Conservation (phyloP, 30 jellyfish, hydroid and myxozoan genomes). For the Aurelia aurita complex sp. Pacific region DNA sequence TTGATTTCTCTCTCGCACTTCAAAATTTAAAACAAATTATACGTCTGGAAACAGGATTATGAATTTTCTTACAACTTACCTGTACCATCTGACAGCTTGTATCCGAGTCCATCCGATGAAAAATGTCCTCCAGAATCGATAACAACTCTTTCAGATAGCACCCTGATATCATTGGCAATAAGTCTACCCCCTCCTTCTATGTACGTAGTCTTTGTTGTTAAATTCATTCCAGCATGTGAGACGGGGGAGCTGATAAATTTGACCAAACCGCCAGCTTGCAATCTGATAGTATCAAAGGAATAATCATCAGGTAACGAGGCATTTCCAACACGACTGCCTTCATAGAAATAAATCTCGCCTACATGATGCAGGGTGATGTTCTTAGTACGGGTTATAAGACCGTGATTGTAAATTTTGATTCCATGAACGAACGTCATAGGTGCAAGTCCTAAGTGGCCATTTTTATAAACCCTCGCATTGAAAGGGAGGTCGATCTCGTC, state of each 20-base stretch:
- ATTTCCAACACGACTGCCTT: slow-evolving; percentile 63
- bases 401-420: slow-evolving; percentile 46
- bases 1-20: no score
- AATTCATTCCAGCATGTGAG: slow-evolving; percentile 64
- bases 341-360: slow-evolving; percentile 50
- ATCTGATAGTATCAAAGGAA: slow-evolving; percentile 30
- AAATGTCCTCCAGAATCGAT: slow-evolving; percentile 68
- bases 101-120: slow-evolving; percentile 65
- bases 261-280: slow-evolving; percentile 68
- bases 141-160: slow-evolving; percentile 23
- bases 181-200: slow-evolving; percentile 76
- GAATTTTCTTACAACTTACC: slow-evolving; percentile 1
- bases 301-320: slow-evolving; percentile 39
- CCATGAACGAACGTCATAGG: slow-evolving; percentile 69
- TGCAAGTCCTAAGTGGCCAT: slow-evolving; percentile 66
- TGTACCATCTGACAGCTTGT: slow-evolving; percentile 56
- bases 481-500: slow-evolving; percentile 67
- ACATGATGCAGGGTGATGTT: slow-evolving; percentile 67
- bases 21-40: no score
- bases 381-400: slow-evolving; percentile 26
- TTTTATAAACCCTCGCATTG: slow-evolving; percentile 30
- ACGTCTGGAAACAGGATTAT: no score
- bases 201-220: slow-evolving; percentile 40
- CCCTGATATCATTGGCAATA: slow-evolving; percentile 43
- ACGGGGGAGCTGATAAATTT: slow-evolving; percentile 53